Evolutionary conservation across 1,140 invertebrate species (phyloP).

Genomic region (Epicauta chinensis): DNA sequence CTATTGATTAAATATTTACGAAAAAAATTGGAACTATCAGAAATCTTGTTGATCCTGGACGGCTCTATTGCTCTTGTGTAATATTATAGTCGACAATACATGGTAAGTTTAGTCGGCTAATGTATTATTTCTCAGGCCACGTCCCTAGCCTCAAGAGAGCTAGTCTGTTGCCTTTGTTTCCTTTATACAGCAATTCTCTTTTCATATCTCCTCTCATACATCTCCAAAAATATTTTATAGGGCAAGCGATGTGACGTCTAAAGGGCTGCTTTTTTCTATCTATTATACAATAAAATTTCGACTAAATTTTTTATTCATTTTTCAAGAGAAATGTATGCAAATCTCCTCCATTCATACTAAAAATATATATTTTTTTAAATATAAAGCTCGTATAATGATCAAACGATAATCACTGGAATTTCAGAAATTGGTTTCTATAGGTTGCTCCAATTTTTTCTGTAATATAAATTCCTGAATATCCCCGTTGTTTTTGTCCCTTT

Average conservation of each 20-base stretch:
- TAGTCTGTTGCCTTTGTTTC: slow-evolving; percentile 33
- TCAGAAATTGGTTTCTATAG: too few species aligned
- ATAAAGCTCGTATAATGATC: too few species aligned
- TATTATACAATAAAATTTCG: slow-evolving; percentile 27
- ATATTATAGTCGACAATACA: slow-evolving; percentile 20
- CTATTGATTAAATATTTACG: too few species aligned
- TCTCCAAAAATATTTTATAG: slow-evolving; percentile 29
- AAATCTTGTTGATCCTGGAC: too few species aligned
- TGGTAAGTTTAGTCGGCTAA: slow-evolving; percentile 29
- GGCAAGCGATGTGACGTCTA: slow-evolving; percentile 27
- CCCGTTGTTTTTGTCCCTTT: too few species aligned
- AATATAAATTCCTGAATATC: too few species aligned
- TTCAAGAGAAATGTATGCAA: too few species aligned
- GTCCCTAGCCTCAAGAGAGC: slow-evolving; percentile 23
- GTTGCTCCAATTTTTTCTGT: too few species aligned
- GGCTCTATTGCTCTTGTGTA: slow-evolving; percentile 16
- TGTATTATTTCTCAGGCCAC: slow-evolving; percentile 35
- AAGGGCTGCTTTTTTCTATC: slow-evolving; percentile 28
- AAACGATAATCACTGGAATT: too few species aligned
- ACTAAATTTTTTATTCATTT: slow-evolving; percentile 27
- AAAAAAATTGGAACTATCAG: too few species aligned
- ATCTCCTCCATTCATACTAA: too few species aligned
- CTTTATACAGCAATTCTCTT: slow-evolving; percentile 37
- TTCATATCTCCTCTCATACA: slow-evolving; percentile 35
- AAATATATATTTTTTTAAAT: too few species aligned